phyloP scores from a whole-genome alignment of 2,888 invertebrate species.

The Heliconius charithonia region DNA sequence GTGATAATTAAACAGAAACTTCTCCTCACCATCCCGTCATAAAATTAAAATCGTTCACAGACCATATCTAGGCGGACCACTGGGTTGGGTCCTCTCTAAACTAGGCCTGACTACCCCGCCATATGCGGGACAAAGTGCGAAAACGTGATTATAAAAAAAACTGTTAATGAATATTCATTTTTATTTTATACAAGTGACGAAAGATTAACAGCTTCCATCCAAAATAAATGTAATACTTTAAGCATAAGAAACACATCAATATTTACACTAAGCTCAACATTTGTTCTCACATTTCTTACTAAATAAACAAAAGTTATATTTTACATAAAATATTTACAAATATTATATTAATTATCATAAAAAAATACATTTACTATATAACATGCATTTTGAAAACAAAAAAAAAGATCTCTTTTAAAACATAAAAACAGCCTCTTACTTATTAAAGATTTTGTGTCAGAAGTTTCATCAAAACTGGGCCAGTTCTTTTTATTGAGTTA shows the following conservation, averaged over 20 bases:
- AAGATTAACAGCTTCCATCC: slow-evolving; percentile 53
- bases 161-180: slow-evolving; percentile 51
- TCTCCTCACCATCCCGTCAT: no score
- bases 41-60: no score
- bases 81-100: no score
- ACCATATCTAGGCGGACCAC: no score
- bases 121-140: background rate
- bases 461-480: slow-evolving; percentile 11
- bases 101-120: no score
- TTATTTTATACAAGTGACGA: slow-evolving; percentile 56
- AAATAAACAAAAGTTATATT: slow-evolving; percentile 41
- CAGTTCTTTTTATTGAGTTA: slow-evolving; percentile 2
- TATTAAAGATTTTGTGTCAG: background rate
- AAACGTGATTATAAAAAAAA: slow-evolving; percentile 45
- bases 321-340: slow-evolving; percentile 50
- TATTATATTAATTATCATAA: slow-evolving; percentile 1
- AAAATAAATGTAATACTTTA: slow-evolving; percentile 62
- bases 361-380: background rate
- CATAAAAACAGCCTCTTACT: slow-evolving; percentile 25
- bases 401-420: slow-evolving; percentile 11
- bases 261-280: slow-evolving; percentile 73
- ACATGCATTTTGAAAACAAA: background rate
- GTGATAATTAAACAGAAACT: no score
- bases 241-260: slow-evolving; percentile 68
- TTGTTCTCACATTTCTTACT: slow-evolving; percentile 39